phyloP scores from a whole-genome alignment of 2,113 vertebrate genomes.

The Canis aureus region DNA sequence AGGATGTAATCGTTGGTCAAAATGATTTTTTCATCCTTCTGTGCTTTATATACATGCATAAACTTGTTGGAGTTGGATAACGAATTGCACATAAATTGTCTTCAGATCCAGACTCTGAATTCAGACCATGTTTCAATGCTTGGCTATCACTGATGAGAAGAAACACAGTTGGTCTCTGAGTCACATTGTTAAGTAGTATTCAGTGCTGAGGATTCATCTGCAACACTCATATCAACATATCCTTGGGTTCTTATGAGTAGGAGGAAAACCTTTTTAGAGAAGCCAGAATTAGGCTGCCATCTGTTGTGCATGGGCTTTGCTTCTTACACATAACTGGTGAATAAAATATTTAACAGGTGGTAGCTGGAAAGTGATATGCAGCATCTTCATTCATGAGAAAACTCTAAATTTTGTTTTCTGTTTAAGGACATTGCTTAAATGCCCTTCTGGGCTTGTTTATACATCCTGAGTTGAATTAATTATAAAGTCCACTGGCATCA shows the following conservation, averaged over 20 bases:
- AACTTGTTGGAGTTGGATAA: slow-evolving; percentile 31
- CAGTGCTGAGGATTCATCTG: slow-evolving; percentile 76
- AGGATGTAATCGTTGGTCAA: background rate
- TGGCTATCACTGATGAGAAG: slow-evolving; percentile 74
- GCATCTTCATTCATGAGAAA: slow-evolving; percentile 83
- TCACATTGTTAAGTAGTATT: slow-evolving; percentile 77
- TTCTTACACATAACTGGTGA: slow-evolving; percentile 64
- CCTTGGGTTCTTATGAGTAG: slow-evolving; percentile 79
- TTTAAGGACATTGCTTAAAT: slow-evolving; percentile 36
- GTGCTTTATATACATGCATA: background rate
- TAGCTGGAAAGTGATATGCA: slow-evolving; percentile 60
- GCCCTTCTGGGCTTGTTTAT: slow-evolving; percentile 19
- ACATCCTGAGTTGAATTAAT: background rate
- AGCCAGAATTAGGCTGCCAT: slow-evolving; percentile 81
- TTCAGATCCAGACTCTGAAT: slow-evolving; percentile 79
- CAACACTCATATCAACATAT: slow-evolving; percentile 74
- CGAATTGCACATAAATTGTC: slow-evolving; percentile 32
- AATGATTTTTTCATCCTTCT: slow-evolving; percentile 15
- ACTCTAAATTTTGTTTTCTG: background rate
- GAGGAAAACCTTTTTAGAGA: slow-evolving; percentile 80
- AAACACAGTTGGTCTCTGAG: slow-evolving; percentile 82
- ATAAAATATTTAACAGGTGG: slow-evolving; percentile 53
- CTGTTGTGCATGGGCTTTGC: slow-evolving; percentile 78
- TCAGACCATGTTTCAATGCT: slow-evolving; percentile 79
- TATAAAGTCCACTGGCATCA: slow-evolving; percentile 48